Base-by-base conservation (phyloP, 2,797 vertebrate species). In the Cossypha caffra region DNA sequence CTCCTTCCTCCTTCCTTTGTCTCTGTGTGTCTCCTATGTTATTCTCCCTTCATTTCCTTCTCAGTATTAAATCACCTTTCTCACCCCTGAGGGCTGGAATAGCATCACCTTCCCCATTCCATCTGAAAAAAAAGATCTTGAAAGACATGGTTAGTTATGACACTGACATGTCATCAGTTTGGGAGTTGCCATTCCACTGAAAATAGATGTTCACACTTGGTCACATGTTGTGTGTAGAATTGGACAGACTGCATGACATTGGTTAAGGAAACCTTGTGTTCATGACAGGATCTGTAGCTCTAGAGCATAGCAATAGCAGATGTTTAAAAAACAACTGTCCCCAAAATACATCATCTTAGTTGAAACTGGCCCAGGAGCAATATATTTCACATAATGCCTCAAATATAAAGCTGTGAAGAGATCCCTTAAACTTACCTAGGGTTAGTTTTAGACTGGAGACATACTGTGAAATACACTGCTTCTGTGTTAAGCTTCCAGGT, bases 11-110 rank as follows among this genome's bases (percentile, higher is more conserved):
- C 40, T 83, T 77, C 64, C 40, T 71, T 69, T 64, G 42, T 87
- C 63, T 93, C 40, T 42, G 7, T 86, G 43, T 80, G 69, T 78
- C 48, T 84, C 54, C 69, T 90, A 94, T 96, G 79, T 93, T 94
- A 82, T 38, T 88, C 76, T 81, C 33, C 48, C 52, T 94, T 91
- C 79, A 78, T 91, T 93, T 88, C 59, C 35, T 80, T 81, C 51
- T 66, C 48, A 66, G 55, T 84, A 88, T 96, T 88, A 90, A 95
- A 91, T 95, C 94, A 95, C 90, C 88, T 93, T 92, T 93, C 69
- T 95, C 86, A 88, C 67, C 74, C 86, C 80, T 63, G 73, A 86
- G 88, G 90, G 76, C 68, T 86, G 78, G 92, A 95, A 86, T 62
- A 90, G 51, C 82, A 93, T 91, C 72, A 66, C 71, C 66, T 88